Evolutionary conservation across 30 jellyfish, hydroid and myxozoan genomes (phyloP), one percentile per base, ranked within the genome.

Genomic region (Rhopilema esculentum): DNA sequence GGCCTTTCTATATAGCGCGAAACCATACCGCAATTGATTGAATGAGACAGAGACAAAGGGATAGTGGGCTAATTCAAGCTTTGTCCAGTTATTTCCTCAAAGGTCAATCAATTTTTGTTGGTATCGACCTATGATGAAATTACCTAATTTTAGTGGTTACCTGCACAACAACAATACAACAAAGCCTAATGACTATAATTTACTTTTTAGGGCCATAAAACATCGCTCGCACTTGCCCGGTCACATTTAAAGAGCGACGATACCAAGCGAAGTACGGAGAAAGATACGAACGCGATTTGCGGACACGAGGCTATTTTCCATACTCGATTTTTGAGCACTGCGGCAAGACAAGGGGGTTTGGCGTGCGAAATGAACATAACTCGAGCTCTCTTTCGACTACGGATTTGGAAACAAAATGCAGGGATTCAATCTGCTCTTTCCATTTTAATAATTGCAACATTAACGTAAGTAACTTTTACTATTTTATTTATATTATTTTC

Each of bases 91-190:
- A 62, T 78, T 57, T 78, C 88, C 88, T 78, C 68, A 15, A 26
- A 78, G 78, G 77, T 77, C 87, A 53, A 49, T 28, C 78, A 6
- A 57, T n/a, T 27, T 1, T 63, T 12, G 22, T 28, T 31, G 67
- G 71, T 62, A 27, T 78, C 68, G 70, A 64, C 69, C 67, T 51
- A 23, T 78, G 69, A 78, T 78, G 57, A 27, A 78, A 78, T 78
- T 33, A 62, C 16, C 88, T 53, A 77, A 77, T 48, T 77, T 53
- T 77, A 24, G 76, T 21, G 76, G 76, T 77, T 77, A 77, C 65
- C 75, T 57, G 88, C 88, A 52, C 61, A 61, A 78, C 77, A 78
- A 78, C 88, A 33, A 62, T 57, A 31, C 26, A 78, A 78, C 88
- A 78, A 78, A 27, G 23, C 78, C 6, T 62, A 57, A 61, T 25